phyloP scores from a whole-genome alignment of 2,113 vertebrate species.

The Leptobrachium leishanense region DNA sequence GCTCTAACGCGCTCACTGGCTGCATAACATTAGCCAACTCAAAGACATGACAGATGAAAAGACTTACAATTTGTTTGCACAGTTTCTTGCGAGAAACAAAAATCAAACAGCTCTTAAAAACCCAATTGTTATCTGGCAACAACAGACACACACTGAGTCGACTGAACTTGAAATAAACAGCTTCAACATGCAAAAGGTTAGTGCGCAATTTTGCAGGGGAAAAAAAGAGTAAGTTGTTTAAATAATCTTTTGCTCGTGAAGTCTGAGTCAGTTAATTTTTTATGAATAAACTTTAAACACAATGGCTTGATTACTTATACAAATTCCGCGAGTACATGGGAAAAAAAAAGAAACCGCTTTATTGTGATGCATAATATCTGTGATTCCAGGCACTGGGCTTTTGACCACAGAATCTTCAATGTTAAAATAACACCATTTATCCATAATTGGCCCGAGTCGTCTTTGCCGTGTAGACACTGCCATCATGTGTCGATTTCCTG shows the following conservation, averaged over 20 bases:
- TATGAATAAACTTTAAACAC: constrained; percentile 63
- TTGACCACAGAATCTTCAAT: constrained; percentile 48
- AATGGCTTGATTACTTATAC: constrained; percentile 64
- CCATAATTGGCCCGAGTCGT: background rate
- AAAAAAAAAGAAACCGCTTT: constrained; percentile 61
- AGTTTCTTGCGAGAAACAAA: constrained; percentile 39
- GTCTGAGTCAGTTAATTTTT: constrained; percentile 63
- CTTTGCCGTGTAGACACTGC: constrained; percentile 44
- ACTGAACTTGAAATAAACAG: constrained; percentile 50
- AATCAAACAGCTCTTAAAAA: constrained; percentile 48
- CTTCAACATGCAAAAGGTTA: constrained; percentile 46
- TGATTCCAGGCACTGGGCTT: constrained; percentile 60
- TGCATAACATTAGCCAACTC: constrained; percentile 42
- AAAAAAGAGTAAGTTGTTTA: constrained; percentile 35
- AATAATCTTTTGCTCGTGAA: constrained; percentile 50
- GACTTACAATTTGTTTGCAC: constrained; percentile 47
- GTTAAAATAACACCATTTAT: constrained; percentile 41
- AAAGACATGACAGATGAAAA: constrained; percentile 49
- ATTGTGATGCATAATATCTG: constrained; percentile 67
- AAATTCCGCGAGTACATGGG: constrained; percentile 62
- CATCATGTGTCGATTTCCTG: constrained; percentile 31
- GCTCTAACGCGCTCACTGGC: constrained; percentile 38
- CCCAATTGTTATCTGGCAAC: constrained; percentile 48
- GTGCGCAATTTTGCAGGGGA: constrained; percentile 25
- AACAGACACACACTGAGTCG: constrained; percentile 48